Conservation (phyloP, 2,113 vertebrate genomes). For the Pomatorhinus ruficollis region DNA sequence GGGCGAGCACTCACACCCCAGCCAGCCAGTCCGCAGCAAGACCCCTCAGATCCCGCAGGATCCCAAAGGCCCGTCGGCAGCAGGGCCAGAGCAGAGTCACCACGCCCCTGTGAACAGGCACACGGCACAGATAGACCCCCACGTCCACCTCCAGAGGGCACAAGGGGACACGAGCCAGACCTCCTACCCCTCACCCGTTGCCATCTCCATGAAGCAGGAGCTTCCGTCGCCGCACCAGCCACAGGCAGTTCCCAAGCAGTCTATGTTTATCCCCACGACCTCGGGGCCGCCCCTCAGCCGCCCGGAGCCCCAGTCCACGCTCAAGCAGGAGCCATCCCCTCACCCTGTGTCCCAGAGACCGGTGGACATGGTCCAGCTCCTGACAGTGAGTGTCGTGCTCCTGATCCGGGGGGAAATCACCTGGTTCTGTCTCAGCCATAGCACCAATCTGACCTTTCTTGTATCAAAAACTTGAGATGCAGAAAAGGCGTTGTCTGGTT, state of each 20-base stretch:
- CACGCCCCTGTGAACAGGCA: slow-evolving; percentile 72
- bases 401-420: accelerated
- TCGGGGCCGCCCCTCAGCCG: slow-evolving; percentile 73
- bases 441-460: background rate
- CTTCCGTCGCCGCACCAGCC: slow-evolving; percentile 70
- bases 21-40: slow-evolving; percentile 78
- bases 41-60: slow-evolving; percentile 85
- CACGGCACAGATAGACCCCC: slow-evolving; percentile 81
- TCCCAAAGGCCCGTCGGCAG: slow-evolving; percentile 75
- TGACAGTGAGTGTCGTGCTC: slow-evolving; percentile 78
- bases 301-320: slow-evolving; percentile 69
- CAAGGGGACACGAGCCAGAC: slow-evolving; percentile 82
- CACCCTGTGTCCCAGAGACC: slow-evolving; percentile 81
- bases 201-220: slow-evolving; percentile 85
- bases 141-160: slow-evolving; percentile 79
- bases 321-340: slow-evolving; percentile 80
- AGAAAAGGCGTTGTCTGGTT: background rate
- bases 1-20: slow-evolving; percentile 79
- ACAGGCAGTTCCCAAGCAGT: slow-evolving; percentile 74
- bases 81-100: slow-evolving; percentile 77
- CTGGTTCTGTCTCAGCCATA: background rate
- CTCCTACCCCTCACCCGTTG: slow-evolving; percentile 86
- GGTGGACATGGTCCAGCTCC: slow-evolving; percentile 93
- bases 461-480: background rate
- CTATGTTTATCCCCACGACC: slow-evolving; percentile 76